Evolutionary conservation across 2,113 vertebrate species (phyloP), one percentile per base, ranked within the genome.

Genomic region (human (Homo sapiens)): DNA sequence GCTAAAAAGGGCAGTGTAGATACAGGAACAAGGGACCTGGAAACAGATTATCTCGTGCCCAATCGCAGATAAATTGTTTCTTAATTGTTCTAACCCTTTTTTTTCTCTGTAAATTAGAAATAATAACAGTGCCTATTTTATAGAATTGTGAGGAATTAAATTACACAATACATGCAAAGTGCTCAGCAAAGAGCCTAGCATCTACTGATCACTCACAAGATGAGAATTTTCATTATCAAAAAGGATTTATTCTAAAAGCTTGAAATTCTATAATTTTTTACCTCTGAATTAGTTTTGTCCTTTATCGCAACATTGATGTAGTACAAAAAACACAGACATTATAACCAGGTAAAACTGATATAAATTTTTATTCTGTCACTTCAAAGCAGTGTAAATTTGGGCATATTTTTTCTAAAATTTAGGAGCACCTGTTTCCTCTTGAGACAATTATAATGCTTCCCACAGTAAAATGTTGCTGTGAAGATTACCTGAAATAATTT

Each of bases 381-480:
- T 32, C 81, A 90, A 83, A 48, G 43, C 30, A 64, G 23, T 45
- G 30, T n/a, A 22, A 48, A 32, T 30, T 27, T 40, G 61, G 35
- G 16, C 12, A 66, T n/a, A 91, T 30, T 97, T 92, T 97, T 87
- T 76, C 80, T 84, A 52, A 68, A 61, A 83, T 35, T 32, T 10
- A 45, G 6, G 32, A 72, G 17, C 50, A 59, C 38, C 0, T 18
- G 8, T 84, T 52, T 96, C 45, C 30, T 81, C 35, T 38, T 25
- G 13, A 95, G 52, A 50, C 32, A 27, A 20, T 70, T 38, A 66
- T 35, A 86, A 70, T 38, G 43, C 70, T 83, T 84, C 13, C 72
- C 14, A 43, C 25, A 17, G 85, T 30, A 61, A 79, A 76, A 55
- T 27, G 22, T 38, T 27, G 3, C 20, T 84, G 48, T 76, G 43